Base-by-base conservation (phyloP, 2,888 invertebrate species). In the Cinara cedri region DNA sequence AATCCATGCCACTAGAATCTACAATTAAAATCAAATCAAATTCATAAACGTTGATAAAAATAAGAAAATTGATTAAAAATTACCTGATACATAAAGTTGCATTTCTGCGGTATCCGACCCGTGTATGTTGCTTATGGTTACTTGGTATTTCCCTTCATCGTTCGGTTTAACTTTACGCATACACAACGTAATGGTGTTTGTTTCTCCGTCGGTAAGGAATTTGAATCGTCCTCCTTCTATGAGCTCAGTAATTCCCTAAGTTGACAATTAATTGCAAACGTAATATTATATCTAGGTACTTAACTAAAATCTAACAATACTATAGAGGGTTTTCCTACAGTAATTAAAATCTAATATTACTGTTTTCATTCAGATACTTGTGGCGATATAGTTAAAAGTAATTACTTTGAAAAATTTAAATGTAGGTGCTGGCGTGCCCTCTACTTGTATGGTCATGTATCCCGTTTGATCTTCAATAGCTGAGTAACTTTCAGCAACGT, bases 1-100 rank as follows among this genome's bases (percentile, higher is more conserved):
- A 99, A 88, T 99, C 99, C 93, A 98, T 94, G 83, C 97, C 97
- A 87, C 96, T 96, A 82, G 97, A 92, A 88, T 97, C 98, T 94
- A 82, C 10, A 46, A 46, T 13, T 46, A 34, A 34, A 34, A 34
- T 34, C 34, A 34, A 34, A 34, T 34, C 34, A 6, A 34, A n/a
- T n/a, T n/a, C n/a, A n/a, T n/a, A n/a, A n/a, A 34, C 34, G 6
- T 34, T 34, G 34, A 4, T 34, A 34, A 34, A 34, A 34, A 34
- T 34, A 34, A 6, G 34, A 34, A 10, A 57, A 57, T 9, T 21
- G 16, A 0, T 26, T 54, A 26, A 13, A n/a, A 1, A 72, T 57
- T 87, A 96, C 96, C 96, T 84, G 97, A 97, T 81, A 99, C 98
- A 86, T 96, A 98, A 83, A 99, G 90, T 85, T 93, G 93, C 91